Base-by-base conservation (phyloP, 2,888 invertebrate species). In the Acrobasis suavella region DNA sequence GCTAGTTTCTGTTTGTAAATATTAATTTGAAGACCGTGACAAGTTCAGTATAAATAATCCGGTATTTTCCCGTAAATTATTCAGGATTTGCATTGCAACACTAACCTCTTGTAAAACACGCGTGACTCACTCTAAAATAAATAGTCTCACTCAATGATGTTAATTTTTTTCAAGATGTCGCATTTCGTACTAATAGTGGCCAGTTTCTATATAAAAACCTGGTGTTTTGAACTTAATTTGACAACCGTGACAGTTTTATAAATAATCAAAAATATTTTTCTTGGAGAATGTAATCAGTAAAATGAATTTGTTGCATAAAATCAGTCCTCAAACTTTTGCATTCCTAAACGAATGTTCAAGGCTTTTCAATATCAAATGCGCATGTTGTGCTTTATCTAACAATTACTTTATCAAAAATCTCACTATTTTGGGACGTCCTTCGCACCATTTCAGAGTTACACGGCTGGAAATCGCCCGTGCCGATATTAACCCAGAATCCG, bases 361-460 rank as follows among this genome's bases (percentile, higher is more conserved):
- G 22, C 22, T 22, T 22, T 22, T 22, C 22, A 2, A 32, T 32
- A 32, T 32, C 8, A 32, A 32, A 32, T 32, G 32, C 32, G 32
- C 32, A 32, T 32, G 32, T 32, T 32, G 32, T 32, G 32, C 32
- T 6, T 32, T 7, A 32, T 32, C 32, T 32, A 32, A 2, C 32
- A 7, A 6, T 32, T 32, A 6, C 32, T 32, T 6, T 32, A 32
- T 32, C 32, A 32, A 32, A 7, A 88, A 84, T 75, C 76, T 66
- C 71, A 79, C 84, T 91, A 91, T 91, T 89, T 88, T 82, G 78
- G 83, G 87, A 83, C 82, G 91, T 84, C 91, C 91, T 91, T 91
- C 89, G 76, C 87, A 86, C 83, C 77, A 78, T 85, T 87, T 85
- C 79, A 76, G 78, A 76, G 78, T 76, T 77, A 32, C 32, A 32